Base-by-base conservation (phyloP, 2,888 invertebrate species). In the Aspidiotus rigidus region DNA sequence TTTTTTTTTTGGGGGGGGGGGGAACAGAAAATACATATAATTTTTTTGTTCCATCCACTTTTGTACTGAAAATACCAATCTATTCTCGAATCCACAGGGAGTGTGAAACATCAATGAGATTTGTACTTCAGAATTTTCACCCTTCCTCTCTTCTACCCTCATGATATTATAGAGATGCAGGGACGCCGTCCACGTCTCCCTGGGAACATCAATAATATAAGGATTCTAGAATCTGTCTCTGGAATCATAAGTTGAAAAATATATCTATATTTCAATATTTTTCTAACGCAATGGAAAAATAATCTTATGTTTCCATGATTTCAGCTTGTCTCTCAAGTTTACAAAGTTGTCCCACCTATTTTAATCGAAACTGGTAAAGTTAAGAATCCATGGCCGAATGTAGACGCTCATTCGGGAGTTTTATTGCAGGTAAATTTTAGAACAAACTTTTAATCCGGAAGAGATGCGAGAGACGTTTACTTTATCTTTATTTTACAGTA, bases 331-430 rank as follows among this genome's bases (percentile, higher is more conserved):
- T 87, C 93, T 2, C 87, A 88, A 76, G 82, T 95, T 8, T 96
- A 92, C 85, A 92, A 94, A 79, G 85, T 95, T 64, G 93, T 93
- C 61, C 96, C 96, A 1, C 90, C 91, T 74, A 87, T 96, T 76
- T 87, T 96, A 59, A 84, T 89, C 75, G 93, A 93, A 80, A 89
- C 91, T 74, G 96, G 95, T 77, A 96, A 96, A 81, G 94, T 94
- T 71, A 92, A 94, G 85, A 96, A 96, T 84, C 96, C 96, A 72
- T 97, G 95, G 95, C 96, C 96, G 74, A 96, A 97, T 79, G 96
- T 97, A 74, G 96, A 97, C 81, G 94, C 96, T 28, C 95, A 96
- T 82, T 94, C 94, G 73, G 96, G 96, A 74, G 94, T 92, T 62
- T 84, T 93, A 63, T 82, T 93, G 74, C 91, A 91, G 86, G 90